phyloP scores from a whole-genome alignment of 2,888 invertebrate species.

The Rhamnusium bicolor region DNA sequence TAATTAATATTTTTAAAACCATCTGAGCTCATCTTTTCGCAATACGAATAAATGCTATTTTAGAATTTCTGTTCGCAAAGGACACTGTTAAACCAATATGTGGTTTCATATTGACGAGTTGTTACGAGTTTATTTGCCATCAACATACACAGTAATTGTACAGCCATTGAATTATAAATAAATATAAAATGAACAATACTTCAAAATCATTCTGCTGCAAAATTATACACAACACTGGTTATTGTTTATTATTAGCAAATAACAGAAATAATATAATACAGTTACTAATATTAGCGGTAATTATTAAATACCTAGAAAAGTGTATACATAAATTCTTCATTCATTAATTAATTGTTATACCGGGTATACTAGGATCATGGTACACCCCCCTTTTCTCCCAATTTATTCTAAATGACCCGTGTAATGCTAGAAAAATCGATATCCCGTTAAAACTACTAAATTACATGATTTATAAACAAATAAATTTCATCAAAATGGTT shows the following conservation, averaged over 20 bases:
- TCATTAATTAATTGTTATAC: no score
- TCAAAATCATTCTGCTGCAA: conserved; percentile 3
- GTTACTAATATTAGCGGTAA: no score
- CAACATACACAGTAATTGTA: conserved; percentile 6
- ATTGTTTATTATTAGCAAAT: background rate
- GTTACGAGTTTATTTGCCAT: conserved; percentile 9
- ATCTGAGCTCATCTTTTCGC: background rate
- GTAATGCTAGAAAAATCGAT: no score
- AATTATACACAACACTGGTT: background rate
- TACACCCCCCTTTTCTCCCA: no score
- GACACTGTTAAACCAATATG: background rate
- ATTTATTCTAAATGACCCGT: no score
- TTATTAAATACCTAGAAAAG: no score
- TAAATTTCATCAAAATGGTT: no score
- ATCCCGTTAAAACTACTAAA: no score
- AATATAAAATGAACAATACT: conserved; percentile 7
- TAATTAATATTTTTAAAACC: background rate
- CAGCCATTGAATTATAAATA: conserved; percentile 20
- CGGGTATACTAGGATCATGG: no score
- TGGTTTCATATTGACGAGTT: background rate
- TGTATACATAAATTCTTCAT: no score
- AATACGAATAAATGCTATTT: background rate
- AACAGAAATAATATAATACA: background rate
- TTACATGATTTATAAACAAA: no score
- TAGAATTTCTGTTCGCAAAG: background rate